phyloP scores from a whole-genome alignment of 1,140 invertebrate species.

The Apocrypta bakeri region DNA sequence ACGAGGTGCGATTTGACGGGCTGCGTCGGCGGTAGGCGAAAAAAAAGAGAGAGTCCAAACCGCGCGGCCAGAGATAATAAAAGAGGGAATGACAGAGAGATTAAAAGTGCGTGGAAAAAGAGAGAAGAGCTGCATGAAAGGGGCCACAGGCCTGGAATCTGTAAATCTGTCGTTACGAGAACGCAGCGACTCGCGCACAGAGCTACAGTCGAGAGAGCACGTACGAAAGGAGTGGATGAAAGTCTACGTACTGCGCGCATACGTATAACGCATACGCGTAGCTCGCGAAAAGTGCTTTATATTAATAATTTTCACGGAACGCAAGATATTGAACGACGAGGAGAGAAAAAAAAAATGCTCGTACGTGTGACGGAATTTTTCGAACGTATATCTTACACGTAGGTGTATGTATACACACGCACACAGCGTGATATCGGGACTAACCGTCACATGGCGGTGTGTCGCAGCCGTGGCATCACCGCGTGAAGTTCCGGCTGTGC shows the following conservation, averaged over 20 bases:
- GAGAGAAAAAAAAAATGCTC: too few species aligned
- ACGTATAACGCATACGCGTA: too few species aligned
- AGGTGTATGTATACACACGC: too few species aligned
- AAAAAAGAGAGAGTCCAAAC: neutral
- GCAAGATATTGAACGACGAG: too few species aligned
- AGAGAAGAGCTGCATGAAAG: neutral
- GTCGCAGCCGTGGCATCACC: neutral
- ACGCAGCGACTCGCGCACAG: constrained; percentile 58
- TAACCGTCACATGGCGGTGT: neutral
- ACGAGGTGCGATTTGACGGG: constrained; percentile 71
- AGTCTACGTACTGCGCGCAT: neutral
- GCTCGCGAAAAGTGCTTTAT: too few species aligned
- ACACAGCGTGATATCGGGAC: neutral
- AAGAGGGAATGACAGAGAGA: constrained; percentile 42
- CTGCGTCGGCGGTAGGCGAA: neutral
- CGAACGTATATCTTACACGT: too few species aligned
- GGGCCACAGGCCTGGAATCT: constrained; percentile 64
- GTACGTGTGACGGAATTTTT: too few species aligned
- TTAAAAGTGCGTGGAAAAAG: constrained; percentile 41
- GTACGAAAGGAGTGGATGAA: neutral
- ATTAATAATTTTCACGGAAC: too few species aligned
- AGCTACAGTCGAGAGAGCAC: neutral
- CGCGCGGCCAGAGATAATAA: constrained; percentile 38
- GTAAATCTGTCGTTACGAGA: constrained; percentile 75
- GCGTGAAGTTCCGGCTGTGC: constrained; percentile 30